Conservation (phyloP, 2,113 vertebrate species). For the Aptenodytes forsteri region DNA sequence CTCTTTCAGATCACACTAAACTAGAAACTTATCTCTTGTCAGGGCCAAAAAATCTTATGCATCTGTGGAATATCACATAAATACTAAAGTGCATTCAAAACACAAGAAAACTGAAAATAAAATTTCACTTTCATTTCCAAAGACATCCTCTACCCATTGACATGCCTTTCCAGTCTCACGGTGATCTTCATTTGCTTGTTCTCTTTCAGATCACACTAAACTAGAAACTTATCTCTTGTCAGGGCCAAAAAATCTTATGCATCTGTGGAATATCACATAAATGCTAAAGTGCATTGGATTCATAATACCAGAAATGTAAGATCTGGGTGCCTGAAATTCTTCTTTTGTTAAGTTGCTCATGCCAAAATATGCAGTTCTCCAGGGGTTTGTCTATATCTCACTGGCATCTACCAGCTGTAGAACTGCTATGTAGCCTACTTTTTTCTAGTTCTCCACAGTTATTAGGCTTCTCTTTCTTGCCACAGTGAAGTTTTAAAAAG, state of each 20-base stretch:
- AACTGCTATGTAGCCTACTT: not conserved
- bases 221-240: not conserved
- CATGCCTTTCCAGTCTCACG: not conserved
- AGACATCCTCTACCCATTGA: not conserved
- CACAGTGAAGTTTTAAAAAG: not conserved
- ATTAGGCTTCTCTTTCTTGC: not conserved
- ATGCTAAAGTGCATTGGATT: not conserved
- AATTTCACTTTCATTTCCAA: not conserved
- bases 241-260: not conserved
- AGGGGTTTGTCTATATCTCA: not conserved
- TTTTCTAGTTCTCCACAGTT: not conserved
- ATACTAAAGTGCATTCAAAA: not conserved
- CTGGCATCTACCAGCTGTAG: not conserved
- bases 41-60: not conserved
- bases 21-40: not conserved
- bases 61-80: not conserved
- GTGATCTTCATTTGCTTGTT: not conserved
- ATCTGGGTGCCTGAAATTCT: not conserved
- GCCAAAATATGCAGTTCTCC: not conserved
- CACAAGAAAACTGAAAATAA: too few relatives aligned
- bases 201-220: not conserved
- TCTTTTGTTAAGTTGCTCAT: not conserved
- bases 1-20: not conserved
- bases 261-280: not conserved
- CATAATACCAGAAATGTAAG: not conserved